A percentile compares a stretch with the other conserved stretches of the same genome.
These are phyloP conservation scores for Eulemur rubriventer DNA, from an alignment of 2,797 vertebrate species.

Conservation along the genomic window DNA sequence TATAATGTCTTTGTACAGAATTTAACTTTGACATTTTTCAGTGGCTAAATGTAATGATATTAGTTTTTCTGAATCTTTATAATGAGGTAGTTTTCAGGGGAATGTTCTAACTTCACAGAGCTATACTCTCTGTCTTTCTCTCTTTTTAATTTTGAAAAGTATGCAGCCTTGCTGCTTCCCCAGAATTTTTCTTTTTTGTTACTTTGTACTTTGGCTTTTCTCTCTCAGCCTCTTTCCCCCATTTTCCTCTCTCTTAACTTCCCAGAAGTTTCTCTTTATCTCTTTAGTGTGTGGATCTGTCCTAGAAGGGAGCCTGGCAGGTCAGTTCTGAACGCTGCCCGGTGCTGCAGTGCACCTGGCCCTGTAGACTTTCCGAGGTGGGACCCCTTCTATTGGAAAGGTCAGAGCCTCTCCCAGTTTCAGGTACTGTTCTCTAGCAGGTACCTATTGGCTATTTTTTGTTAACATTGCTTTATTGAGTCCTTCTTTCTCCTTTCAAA, in stretches of 20 bases:
- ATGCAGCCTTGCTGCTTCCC: neutral
- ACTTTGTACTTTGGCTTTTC: neutral
- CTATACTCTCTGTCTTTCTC: neutral
- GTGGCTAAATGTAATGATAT: neutral
- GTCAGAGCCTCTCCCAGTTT: neutral
- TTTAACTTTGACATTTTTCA: neutral
- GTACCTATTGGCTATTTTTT: neutral
- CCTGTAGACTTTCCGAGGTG: neutral
- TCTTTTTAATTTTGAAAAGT: neutral
- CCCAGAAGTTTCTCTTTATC: neutral
- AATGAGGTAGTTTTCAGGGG: neutral
- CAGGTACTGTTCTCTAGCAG: neutral
- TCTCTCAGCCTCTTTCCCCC: no score
- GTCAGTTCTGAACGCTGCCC: neutral
- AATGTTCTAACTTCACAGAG: neutral
- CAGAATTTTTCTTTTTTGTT: no score
- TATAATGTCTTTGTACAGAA: neutral
- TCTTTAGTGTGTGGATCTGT: neutral
- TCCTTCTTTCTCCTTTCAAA: neutral
- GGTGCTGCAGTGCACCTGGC: rapidly evolving
- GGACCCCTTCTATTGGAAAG: neutral
- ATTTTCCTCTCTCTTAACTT: neutral
- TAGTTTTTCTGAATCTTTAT: neutral
- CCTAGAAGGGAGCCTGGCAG: no score
- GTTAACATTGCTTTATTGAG: no score